Base-by-base conservation (phyloP, 2,113 vertebrate genomes). In the Strix uralensis region DNA sequence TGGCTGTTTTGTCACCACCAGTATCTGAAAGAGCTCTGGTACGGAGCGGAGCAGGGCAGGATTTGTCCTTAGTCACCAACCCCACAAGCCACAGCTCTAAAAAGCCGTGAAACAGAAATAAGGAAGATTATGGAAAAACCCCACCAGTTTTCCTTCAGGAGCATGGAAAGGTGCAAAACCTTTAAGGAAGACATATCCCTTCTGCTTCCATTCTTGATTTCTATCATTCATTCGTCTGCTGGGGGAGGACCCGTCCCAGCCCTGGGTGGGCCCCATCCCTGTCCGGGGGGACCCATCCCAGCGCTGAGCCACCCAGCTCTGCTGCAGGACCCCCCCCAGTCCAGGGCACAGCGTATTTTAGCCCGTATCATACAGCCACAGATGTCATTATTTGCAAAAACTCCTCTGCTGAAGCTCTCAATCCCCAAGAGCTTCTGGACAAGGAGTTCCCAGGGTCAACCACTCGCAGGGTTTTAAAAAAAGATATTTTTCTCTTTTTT, bases 291-390 rank as follows among this genome's bases (percentile, higher is more conserved):
- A n/a, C 30, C 21, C 7, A 2, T 10, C 18, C 36, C 65, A 55
- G n/a, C 38, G 5, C 32, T 1, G 1, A 47, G 26, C 5, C 46
- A 0, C 38, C 27, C 79, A 21, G 27, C 6, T 17, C 12, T 58
- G 62, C 91, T 55, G n/a, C 69, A 51, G 55, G 23, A 55, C n/a
- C n/a, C 16, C 5, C 4, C 61, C 18, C 8, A 2, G 1, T 27
- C 15, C 25, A 58, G 71, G 21, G 3, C 36, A 22, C 2, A 2
- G n/a, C 4, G 0, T 20, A 1, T 65, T 44, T 73, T 2, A 25
- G 8, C 40, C 44, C 9, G 0, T 3, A 2, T 10, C 40, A 5
- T 8, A 3, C 61, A 47, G 5, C 58, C 14, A 1, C 0, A 0
- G 22, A 9, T 29, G 32, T 8, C 40, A 6, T 4, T 13, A 34